These are phyloP conservation scores for Malthinus seriepunctatus DNA, from an alignment of 2,888 invertebrate genomes.

Conservation along the genomic window DNA sequence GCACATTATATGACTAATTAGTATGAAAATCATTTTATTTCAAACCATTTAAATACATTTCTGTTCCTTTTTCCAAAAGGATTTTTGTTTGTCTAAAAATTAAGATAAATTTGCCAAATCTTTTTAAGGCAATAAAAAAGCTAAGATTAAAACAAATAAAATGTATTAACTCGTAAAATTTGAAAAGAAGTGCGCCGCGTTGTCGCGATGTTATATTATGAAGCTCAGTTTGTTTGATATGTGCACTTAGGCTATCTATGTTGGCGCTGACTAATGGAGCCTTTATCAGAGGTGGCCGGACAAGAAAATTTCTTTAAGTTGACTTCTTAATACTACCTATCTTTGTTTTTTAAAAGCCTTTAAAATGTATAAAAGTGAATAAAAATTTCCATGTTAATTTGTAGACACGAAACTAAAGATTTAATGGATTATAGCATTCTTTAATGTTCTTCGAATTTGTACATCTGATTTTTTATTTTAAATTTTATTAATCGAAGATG, in stretches of 20 bases:
- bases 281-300: conserved; percentile 46
- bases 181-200: conserved; percentile 37
- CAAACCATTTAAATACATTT: too few species aligned
- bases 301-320: conserved; percentile 38
- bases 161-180: conserved; percentile 41
- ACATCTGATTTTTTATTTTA: conserved; percentile 14
- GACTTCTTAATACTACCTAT: conserved; percentile 42
- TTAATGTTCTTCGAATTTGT: conserved; percentile 22
- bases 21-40: too few species aligned
- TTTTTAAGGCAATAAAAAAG: too few species aligned
- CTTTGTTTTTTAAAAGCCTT: conserved; percentile 37
- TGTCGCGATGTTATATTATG: conserved; percentile 42
- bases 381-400: conserved; percentile 18
- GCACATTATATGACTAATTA: too few species aligned
- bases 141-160: conserved; percentile 1
- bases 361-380: conserved; percentile 3
- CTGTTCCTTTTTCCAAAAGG: too few species aligned
- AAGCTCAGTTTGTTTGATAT: conserved; percentile 46
- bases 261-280: conserved; percentile 50
- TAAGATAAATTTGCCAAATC: too few species aligned
- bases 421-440: conserved; percentile 28
- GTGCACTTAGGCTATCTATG: conserved; percentile 52
- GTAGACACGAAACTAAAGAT: conserved; percentile 12
- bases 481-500: conserved; percentile 25
- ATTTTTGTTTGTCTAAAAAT: too few species aligned